A percentile compares a stretch with the other conserved stretches of the same genome.
Conservation (phyloP, 2,888 invertebrate species). For the Mesorhabditis belari region DNA sequence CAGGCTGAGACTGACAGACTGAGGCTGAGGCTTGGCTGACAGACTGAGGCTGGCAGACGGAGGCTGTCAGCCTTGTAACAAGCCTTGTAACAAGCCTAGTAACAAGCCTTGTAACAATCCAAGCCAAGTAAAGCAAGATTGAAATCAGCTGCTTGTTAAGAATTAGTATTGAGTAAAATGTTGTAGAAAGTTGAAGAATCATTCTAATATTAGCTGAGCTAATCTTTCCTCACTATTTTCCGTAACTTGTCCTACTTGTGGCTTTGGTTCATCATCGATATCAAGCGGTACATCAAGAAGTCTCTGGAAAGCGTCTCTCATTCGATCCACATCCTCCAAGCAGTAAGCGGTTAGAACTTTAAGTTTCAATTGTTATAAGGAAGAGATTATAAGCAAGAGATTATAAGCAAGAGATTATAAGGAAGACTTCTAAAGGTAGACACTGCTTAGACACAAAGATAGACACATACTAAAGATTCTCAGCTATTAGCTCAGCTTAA, state of each 20-base stretch:
- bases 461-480: neutral
- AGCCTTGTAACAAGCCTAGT: too few species aligned
- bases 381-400: conserved; percentile 62
- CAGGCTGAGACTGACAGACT: too few species aligned
- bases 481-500: neutral
- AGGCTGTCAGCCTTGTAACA: too few species aligned
- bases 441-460: too few species aligned
- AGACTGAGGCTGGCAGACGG: too few species aligned
- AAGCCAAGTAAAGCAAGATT: too few species aligned
- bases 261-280: conserved; percentile 65
- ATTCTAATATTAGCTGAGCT: neutral
- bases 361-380: neutral
- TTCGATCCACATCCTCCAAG: conserved; percentile 67
- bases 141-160: too few species aligned
- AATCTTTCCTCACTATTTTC: neutral
- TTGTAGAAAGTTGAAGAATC: conserved; percentile 3
- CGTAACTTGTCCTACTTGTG: neutral
- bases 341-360: conserved; percentile 61
- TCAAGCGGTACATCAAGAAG: conserved; percentile 79
- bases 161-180: conserved; percentile 6
- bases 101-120: too few species aligned
- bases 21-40: too few species aligned
- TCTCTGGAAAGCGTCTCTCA: conserved; percentile 82
- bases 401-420: conserved; percentile 4
- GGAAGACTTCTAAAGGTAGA: too few species aligned